These are phyloP conservation scores for Lasioglossum lativentre DNA, from an alignment of 2,888 invertebrate genomes.

Conservation along the genomic window DNA sequence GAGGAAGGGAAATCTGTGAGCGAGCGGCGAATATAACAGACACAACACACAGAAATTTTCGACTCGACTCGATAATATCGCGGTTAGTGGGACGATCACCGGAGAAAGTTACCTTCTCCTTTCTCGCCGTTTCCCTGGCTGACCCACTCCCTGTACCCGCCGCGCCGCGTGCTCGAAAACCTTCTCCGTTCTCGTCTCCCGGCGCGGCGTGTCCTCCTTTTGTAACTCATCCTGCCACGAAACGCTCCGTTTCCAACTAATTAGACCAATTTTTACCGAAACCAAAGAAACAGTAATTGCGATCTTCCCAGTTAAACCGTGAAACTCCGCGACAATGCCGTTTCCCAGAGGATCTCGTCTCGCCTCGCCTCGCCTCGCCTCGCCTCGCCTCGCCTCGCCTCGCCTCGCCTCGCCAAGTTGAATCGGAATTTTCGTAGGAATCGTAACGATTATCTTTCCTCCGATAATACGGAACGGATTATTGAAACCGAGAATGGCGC, in stretches of 20 bases:
- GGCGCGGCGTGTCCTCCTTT: constrained; percentile 69
- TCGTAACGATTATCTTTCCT: background rate
- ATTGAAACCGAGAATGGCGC: constrained; percentile 1
- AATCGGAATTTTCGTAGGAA: background rate
- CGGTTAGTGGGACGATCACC: constrained; percentile 83
- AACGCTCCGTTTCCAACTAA: constrained; percentile 47
- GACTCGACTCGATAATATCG: constrained; percentile 79
- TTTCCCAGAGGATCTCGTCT: background rate
- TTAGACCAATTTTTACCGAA: constrained; percentile 13
- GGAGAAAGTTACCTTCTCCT: constrained; percentile 81
- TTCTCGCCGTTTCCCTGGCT: constrained; percentile 59
- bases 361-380: background rate
- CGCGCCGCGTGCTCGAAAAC: constrained; percentile 37
- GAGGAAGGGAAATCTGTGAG: constrained; percentile 58
- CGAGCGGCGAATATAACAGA: constrained; percentile 36
- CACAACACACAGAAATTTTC: constrained; percentile 77
- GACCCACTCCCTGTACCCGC: constrained; percentile 45
- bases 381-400: background rate
- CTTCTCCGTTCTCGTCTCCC: constrained; percentile 34
- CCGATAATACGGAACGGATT: background rate
- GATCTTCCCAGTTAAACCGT: background rate
- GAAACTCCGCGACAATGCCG: background rate
- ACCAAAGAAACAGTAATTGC: constrained; percentile 4
- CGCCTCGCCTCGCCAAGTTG: background rate
- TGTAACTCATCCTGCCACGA: constrained; percentile 40